Evolutionary conservation across 2,113 vertebrate genomes (phyloP), one percentile per base, ranked within the genome.

Genomic region (Antennarius striatus): DNA sequence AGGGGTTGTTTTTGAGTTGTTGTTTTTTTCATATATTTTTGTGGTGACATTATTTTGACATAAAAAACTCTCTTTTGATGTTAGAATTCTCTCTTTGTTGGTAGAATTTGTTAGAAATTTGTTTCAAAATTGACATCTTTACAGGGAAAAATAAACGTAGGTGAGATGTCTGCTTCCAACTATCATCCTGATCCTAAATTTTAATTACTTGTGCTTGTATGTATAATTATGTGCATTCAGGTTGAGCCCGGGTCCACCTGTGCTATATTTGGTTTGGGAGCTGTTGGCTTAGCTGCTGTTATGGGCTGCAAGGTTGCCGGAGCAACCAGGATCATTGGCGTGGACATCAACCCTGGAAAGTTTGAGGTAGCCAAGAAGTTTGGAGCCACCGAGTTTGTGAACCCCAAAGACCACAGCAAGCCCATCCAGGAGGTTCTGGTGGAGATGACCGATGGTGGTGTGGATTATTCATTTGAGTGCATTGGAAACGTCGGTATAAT

Each of bases 391-490:
- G 95, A 98, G 36, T 95, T 91, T 5, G 52, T 99, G 87, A 96
- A 95, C 90, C 96, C 96, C 4, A 92, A 92, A 58, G 94, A 97
- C 16, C 90, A 94, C 71, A 81, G 80, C 57, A 95, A 93, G 68
- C 95, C 96, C 39, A 80, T 96, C 71, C 93, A 97, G 0, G 92
- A 98, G 29, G 93, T 96, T 52, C 66, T 98, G 69, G 75, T 79
- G 1, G 95, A 96, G 71, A 86, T 97, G 94, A 98, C 96, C 0
- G 86, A 89, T 0, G 94, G 93, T 0, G 95, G 96, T 0, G 95
- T 98, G 67, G 96, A 98, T 86, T 99, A 95, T 64, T 94, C 95
- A 13, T 94, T 99, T 1, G 97, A 98, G 64, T 96, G 95, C 84
- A 92, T 93, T 0, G 96, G 96, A 53, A 94, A 88, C 39, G 93